Percentiles rank a stretch among this genome's conserved stretches.
phyloP scores from a whole-genome alignment of 1,140 invertebrate genomes.

The Ruditapes philippinarum region DNA sequence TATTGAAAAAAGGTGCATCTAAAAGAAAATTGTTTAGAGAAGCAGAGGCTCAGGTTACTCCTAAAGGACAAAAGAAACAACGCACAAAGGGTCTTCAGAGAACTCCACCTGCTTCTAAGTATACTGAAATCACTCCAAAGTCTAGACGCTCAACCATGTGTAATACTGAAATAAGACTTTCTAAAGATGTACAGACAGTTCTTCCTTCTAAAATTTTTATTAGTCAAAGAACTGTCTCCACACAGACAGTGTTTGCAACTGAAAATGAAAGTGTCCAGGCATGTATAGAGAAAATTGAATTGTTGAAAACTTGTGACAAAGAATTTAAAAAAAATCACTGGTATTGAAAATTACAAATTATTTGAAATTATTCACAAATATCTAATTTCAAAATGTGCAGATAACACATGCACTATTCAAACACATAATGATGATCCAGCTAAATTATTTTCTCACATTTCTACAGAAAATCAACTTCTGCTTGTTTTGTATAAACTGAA shows the following conservation, averaged over 20 bases:
- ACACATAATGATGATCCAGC: conserved; percentile 26
- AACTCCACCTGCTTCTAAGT: no score
- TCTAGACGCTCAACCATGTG: no score
- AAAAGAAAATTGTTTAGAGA: no score
- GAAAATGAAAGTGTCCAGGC: no score
- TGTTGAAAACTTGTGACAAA: conserved; percentile 10
- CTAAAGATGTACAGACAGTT: neutral
- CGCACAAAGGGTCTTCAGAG: no score
- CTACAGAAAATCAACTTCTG: conserved; percentile 1
- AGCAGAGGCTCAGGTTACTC: no score
- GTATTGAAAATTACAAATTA: conserved; percentile 28
- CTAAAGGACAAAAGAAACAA: no score
- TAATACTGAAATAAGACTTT: neutral
- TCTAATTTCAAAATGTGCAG: conserved; percentile 5
- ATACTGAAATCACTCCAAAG: no score
- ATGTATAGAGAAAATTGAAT: conserved; percentile 15
- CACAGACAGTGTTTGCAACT: conserved; percentile 9
- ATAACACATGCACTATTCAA: conserved; percentile 7
- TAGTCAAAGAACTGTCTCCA: neutral
- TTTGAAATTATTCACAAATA: conserved; percentile 37
- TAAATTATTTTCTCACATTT: conserved; percentile 25
- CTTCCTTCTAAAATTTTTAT: neutral
- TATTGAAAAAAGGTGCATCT: no score
- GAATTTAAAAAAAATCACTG: neutral
- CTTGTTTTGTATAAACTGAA: neutral